A percentile compares a stretch with the other conserved stretches of the same genome.
Conservation (phyloP, 2,888 invertebrate species). For the Craniophora ligustri region DNA sequence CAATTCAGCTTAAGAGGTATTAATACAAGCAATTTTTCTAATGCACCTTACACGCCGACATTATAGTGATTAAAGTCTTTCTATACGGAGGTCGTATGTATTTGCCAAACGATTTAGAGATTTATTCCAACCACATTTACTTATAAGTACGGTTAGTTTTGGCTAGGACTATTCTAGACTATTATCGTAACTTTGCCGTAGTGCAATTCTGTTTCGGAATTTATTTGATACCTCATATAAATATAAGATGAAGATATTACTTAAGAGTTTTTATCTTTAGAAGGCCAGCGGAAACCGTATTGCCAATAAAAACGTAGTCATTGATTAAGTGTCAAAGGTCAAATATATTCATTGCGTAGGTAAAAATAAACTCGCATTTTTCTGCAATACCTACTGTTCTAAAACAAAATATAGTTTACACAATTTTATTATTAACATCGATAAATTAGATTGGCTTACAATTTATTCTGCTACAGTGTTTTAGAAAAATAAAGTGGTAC, state of each 20-base stretch:
- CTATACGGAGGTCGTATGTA: constrained; percentile 53
- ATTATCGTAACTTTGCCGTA: constrained; percentile 23
- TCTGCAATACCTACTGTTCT: too few relatives aligned
- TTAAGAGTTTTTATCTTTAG: constrained; percentile 2
- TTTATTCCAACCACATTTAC: constrained; percentile 48
- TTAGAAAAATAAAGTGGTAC: too few relatives aligned
- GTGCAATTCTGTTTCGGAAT: constrained; percentile 37
- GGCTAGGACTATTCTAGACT: constrained; percentile 43
- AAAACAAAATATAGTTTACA: too few relatives aligned
- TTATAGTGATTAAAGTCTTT: constrained; percentile 69
- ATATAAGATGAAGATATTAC: constrained; percentile 15
- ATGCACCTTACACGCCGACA: constrained; percentile 66
- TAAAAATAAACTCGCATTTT: too few relatives aligned
- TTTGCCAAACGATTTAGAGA: constrained; percentile 60
- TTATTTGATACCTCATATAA: constrained; percentile 31
- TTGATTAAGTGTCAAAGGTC: too few relatives aligned
- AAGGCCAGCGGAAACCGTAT: too few relatives aligned
- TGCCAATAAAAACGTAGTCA: too few relatives aligned
- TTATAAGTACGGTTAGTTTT: constrained; percentile 45
- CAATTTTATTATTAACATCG: too few relatives aligned
- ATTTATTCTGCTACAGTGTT: too few relatives aligned
- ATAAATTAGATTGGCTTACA: too few relatives aligned
- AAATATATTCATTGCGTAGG: too few relatives aligned
- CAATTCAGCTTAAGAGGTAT: constrained; percentile 59
- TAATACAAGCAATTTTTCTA: constrained; percentile 70